Percentiles rank a stretch among this genome's conserved stretches.
Conservation (phyloP, 2,113 vertebrate species). For the Leptosomus discolor region DNA sequence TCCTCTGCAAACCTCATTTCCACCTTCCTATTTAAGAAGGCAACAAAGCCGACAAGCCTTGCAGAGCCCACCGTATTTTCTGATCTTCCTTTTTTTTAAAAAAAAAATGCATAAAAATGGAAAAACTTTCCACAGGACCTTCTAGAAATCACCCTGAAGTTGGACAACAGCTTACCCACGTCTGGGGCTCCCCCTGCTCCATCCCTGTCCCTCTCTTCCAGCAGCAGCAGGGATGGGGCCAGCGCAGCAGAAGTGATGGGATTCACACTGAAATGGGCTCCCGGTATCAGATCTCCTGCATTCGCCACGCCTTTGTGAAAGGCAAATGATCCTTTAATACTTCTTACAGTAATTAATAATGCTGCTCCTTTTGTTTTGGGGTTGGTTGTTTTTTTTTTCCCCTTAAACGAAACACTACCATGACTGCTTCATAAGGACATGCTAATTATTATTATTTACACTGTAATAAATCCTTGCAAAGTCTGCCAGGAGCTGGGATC, state of each 20-base stretch:
- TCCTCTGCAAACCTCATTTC: not conserved
- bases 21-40: not conserved
- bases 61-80: not conserved
- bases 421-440: not conserved
- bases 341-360: not conserved
- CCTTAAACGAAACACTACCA: not conserved
- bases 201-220: not conserved
- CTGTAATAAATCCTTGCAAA: not conserved
- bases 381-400: not conserved
- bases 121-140: not conserved
- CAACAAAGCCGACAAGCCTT: not conserved
- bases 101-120: fast-evolving
- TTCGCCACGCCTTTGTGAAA: not conserved
- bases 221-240: not conserved
- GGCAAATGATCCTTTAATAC: not conserved
- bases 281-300: not conserved
- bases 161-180: not conserved
- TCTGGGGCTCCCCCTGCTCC: not conserved
- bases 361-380: not conserved
- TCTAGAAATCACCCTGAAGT: not conserved
- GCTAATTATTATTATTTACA: not conserved
- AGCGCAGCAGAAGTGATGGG: fast-evolving
- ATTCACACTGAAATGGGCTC: not conserved
- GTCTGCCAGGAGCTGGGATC: not conserved
- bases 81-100: not conserved